phyloP scores from a whole-genome alignment of 37 sponge, comb jelly and placozoan genomes.

The Chondrosia reniformis region DNA sequence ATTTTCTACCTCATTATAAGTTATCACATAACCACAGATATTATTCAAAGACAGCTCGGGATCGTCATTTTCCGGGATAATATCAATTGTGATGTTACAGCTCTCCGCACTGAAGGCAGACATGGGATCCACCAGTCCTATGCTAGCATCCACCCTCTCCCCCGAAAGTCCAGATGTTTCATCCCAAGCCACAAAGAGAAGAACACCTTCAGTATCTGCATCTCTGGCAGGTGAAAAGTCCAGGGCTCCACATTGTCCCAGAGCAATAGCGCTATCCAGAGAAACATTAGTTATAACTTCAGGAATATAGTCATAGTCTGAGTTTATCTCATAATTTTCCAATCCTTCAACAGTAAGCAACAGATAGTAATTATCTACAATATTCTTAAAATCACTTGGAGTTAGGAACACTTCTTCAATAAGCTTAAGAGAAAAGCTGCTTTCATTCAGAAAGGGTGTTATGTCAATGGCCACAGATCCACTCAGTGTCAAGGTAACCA shows the following conservation, averaged over 20 bases:
- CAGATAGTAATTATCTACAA: no score
- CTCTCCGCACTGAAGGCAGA: conserved; percentile 40
- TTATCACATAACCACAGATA: conserved; percentile 16
- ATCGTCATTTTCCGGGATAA: conserved; percentile 51
- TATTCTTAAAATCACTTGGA: no score
- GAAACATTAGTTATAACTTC: neutral
- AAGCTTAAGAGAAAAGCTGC: neutral
- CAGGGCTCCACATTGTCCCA: conserved; percentile 32
- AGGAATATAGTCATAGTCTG: neutral
- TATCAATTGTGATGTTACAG: conserved; percentile 23
- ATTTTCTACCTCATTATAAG: conserved; percentile 37
- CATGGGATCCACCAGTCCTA: neutral
- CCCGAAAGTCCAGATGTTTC: conserved; percentile 30
- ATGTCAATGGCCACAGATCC: neutral
- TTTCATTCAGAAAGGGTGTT: neutral
- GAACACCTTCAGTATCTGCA: conserved; percentile 7
- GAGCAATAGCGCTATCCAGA: conserved; percentile 10
- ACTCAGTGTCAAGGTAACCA: neutral
- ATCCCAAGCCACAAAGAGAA: conserved; percentile 66
- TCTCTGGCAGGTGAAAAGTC: conserved; percentile 30
- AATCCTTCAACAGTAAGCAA: no score
- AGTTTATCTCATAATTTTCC: neutral
- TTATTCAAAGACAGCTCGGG: conserved; percentile 53
- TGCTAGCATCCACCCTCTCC: conserved; percentile 37
- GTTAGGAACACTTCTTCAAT: no score